Evolutionary conservation across 2,113 vertebrate genomes (phyloP).

Genomic region (Amia ocellicauda): DNA sequence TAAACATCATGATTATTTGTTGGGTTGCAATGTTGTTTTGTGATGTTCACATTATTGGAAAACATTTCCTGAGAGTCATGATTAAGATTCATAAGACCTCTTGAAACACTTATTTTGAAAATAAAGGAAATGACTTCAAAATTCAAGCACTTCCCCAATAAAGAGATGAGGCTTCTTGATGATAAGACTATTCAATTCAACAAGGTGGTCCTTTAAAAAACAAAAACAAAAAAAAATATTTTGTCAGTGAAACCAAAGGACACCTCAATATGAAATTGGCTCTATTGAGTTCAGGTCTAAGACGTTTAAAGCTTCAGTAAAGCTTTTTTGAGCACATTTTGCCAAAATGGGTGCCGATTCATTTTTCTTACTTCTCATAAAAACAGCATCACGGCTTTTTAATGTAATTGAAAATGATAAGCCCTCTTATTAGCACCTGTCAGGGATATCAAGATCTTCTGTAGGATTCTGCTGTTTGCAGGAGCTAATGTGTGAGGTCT

Average conservation of each 20-base stretch:
- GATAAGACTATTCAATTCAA: not conserved
- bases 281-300: not conserved
- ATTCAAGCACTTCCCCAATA: no score
- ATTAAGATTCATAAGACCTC: no score
- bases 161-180: not conserved
- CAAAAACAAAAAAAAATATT: not conserved
- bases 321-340: not conserved
- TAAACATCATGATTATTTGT: no score
- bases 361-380: not conserved
- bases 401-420: not conserved
- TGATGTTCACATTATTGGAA: no score
- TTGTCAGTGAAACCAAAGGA: not conserved
- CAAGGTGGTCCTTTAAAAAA: not conserved
- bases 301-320: not conserved
- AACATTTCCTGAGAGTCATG: no score
- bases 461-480: slow-evolving; percentile 30
- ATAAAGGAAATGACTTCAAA: no score
- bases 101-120: no score
- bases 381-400: not conserved
- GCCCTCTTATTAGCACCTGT: slow-evolving; percentile 17
- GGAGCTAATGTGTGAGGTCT: no score
- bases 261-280: not conserved
- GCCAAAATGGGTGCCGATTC: not conserved
- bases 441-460: slow-evolving; percentile 25
- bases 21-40: no score